phyloP scores from a whole-genome alignment of 2,888 invertebrate species.

The Epinotia demarniana region DNA sequence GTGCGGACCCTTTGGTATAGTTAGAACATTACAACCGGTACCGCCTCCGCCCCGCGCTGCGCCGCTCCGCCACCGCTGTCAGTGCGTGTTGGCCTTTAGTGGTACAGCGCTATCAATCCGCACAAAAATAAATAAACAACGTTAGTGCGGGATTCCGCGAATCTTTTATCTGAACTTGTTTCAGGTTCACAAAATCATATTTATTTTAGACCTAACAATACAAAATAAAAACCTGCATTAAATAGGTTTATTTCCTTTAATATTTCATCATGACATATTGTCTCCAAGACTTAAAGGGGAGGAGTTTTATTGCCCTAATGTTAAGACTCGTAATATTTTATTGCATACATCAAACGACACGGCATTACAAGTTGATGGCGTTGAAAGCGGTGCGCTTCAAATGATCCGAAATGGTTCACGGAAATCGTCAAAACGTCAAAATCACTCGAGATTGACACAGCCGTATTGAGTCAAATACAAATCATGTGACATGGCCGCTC shows the following conservation, averaged over 20 bases:
- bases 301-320: constrained; percentile 3
- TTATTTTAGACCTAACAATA: background rate
- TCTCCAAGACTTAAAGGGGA: background rate
- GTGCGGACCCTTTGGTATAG: too few species aligned
- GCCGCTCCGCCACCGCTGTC: too few species aligned
- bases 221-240: background rate
- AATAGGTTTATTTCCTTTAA: background rate
- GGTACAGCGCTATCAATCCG: too few species aligned
- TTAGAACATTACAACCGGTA: too few species aligned
- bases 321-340: background rate
- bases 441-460: constrained; percentile 1
- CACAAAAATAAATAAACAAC: too few species aligned
- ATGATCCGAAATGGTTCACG: constrained; percentile 8
- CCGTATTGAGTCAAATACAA: background rate
- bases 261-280: background rate
- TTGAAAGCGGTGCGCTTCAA: constrained; percentile 1
- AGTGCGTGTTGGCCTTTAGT: too few species aligned
- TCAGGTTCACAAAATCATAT: background rate
- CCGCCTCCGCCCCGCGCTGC: too few species aligned
- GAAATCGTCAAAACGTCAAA: constrained; percentile 19
- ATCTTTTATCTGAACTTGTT: too few species aligned
- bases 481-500: background rate
- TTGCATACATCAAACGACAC: constrained; percentile 7
- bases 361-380: background rate
- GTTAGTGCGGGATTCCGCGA: too few species aligned